These are phyloP conservation scores for Falco peregrinus DNA, from an alignment of 2,797 vertebrate genomes.

Conservation along the genomic window DNA sequence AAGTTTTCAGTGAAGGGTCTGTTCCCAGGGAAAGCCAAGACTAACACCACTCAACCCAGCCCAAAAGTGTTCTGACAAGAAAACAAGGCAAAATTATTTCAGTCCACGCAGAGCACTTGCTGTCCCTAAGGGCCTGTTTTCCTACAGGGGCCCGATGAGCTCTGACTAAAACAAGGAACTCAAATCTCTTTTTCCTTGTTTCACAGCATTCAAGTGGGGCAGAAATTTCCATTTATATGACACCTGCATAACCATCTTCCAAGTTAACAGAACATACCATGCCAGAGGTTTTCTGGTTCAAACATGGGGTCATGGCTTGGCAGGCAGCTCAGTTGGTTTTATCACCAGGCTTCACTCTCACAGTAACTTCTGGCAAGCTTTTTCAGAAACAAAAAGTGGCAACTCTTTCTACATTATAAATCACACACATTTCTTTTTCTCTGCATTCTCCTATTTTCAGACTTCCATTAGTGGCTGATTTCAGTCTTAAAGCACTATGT, in stretches of 20 bases:
- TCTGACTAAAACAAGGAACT: not conserved
- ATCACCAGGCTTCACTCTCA: not conserved
- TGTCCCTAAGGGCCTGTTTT: not conserved
- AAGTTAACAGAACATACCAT: not conserved
- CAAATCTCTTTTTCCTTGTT: not conserved
- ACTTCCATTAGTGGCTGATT: not conserved
- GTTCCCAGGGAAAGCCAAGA: not conserved
- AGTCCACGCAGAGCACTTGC: not conserved
- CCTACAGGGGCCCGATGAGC: not conserved
- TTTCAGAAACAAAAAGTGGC: not conserved
- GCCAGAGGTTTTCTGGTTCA: not conserved
- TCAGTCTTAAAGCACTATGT: not conserved
- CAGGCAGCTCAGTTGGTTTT: not conserved
- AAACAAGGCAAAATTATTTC: not conserved
- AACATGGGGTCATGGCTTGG: not conserved
- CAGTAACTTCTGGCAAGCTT: not conserved
- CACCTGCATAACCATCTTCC: not conserved
- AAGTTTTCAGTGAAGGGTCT: not conserved
- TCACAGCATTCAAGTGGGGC: not conserved
- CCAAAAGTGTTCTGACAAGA: not conserved
- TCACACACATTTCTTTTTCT: not conserved
- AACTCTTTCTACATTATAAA: not conserved
- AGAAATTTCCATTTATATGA: not conserved
- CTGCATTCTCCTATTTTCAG: not conserved
- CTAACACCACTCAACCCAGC: not conserved